Base-by-base conservation (phyloP, 2,797 vertebrate genomes). In the Nannoperca australis region DNA sequence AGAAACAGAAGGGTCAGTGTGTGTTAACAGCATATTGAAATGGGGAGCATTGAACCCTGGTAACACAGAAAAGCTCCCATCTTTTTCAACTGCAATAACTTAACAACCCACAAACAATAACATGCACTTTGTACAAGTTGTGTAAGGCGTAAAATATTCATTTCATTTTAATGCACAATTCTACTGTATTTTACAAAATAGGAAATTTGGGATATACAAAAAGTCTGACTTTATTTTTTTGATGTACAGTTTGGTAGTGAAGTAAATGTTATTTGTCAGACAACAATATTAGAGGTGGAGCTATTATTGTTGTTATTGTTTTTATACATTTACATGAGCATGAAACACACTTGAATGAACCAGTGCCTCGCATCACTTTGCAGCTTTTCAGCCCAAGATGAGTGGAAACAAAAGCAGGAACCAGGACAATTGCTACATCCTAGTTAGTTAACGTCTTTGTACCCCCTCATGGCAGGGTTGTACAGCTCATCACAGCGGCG, bases 21-120 rank as follows among this genome's bases (percentile, higher is more conserved):
- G 36, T 38, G 36, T 38, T 38, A 38, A 38, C 36, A 38, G 36
- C 9, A 36, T 36, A 36, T 36, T 36, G 34, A 36, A 38, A 1
- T 38, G 36, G 36, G 36, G 36, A 38, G 7, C 32, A 7, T 34
- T 1, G 32, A 5, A 34, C 32, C 32, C 32, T 34, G 36, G 36
- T 8, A 10, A 40, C 38, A 40, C 38, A 40, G 30, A 78, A 8
- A 20, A 6, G 32, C 36, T 10, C 36, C 36, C 9, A 36, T 60
- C 20, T 27, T 50, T 78, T 58, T 40, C 32, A 32, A 74, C 22
- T 60, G 51, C 71, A 40, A 59, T 22, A 67, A 42, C 45, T 50
- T 56, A 61, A 78, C 45, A 71, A 69, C 53, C 59, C 14, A 51
- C 68, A 54, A 30, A 44, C 32, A 34, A 15, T 49, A 58, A 49